These are phyloP conservation scores for Bombus terrestris DNA, from an alignment of 1,140 invertebrate species.

Conservation along the genomic window DNA sequence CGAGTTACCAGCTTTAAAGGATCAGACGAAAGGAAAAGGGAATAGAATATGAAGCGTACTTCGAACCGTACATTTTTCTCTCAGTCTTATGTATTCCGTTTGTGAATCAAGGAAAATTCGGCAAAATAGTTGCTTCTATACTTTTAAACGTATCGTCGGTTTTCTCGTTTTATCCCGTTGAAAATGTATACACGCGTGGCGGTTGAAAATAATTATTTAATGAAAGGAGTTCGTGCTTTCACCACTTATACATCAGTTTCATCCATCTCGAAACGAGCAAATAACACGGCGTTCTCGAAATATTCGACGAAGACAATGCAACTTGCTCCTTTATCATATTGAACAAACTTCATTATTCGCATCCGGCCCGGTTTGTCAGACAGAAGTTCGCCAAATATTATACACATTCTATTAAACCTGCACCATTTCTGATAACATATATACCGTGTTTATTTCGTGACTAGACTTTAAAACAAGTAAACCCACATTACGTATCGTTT, in stretches of 20 bases:
- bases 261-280: neutral
- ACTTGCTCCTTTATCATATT: neutral
- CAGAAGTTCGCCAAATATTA: too few species aligned
- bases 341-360: constrained; percentile 2
- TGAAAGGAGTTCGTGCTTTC: neutral
- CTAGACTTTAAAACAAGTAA: neutral
- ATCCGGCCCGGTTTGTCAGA: constrained; percentile 1
- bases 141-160: neutral
- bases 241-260: neutral
- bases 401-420: neutral
- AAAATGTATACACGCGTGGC: too few species aligned
- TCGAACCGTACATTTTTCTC: neutral
- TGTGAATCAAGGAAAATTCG: constrained; percentile 25
- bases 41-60: constrained; percentile 20
- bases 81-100: constrained; percentile 27
- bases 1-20: neutral
- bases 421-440: neutral
- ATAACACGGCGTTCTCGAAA: constrained; percentile 3
- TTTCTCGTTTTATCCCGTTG: neutral
- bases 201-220: neutral
- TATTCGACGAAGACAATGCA: neutral
- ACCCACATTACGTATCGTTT: too few species aligned
- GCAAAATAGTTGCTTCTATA: neutral
- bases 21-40: constrained; percentile 18
- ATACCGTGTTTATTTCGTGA: neutral